A percentile compares a stretch with the other conserved stretches of the same genome.
These are phyloP conservation scores for Pherbina coryleti DNA, from an alignment of 2,888 invertebrate species.

Conservation along the genomic window DNA sequence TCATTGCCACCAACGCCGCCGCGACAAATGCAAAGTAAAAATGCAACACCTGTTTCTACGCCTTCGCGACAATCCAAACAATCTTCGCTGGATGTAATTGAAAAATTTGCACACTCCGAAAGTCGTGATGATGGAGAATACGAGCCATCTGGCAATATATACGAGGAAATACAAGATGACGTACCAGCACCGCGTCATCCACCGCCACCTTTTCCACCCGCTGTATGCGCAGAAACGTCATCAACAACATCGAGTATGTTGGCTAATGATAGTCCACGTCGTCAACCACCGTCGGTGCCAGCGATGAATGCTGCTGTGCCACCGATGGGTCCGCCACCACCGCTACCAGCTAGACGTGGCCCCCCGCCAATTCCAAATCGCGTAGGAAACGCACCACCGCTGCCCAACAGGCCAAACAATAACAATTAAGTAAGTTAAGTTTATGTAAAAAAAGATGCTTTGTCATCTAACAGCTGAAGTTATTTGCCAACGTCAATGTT, in stretches of 20 bases:
- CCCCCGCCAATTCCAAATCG: conserved; percentile 69
- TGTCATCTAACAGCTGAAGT: too few relatives aligned
- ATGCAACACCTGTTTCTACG: conserved; percentile 60
- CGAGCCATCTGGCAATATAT: conserved; percentile 66
- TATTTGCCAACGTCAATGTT: too few relatives aligned
- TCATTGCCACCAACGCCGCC: conserved; percentile 61
- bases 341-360: conserved; percentile 72
- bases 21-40: conserved; percentile 60
- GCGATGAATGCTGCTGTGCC: conserved; percentile 61
- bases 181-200: conserved; percentile 72
- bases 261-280: conserved; percentile 42
- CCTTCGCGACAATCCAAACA: conserved; percentile 60
- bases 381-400: conserved; percentile 66
- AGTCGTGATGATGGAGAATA: conserved; percentile 41
- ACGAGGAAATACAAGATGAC: conserved; percentile 74
- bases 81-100: conserved; percentile 54
- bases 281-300: conserved; percentile 42
- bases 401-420: conserved; percentile 64
- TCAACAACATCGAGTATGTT: conserved; percentile 41
- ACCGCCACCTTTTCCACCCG: conserved; percentile 74
- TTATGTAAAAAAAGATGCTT: not conserved
- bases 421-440: conserved; percentile 57
- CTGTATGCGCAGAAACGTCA: conserved; percentile 66
- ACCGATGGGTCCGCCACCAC: conserved; percentile 73
- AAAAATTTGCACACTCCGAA: conserved; percentile 38